Percentiles rank a stretch among this genome's conserved stretches.
phyloP scores from a whole-genome alignment of 35 echinoderm and acorn worm species.

The Ptychodera flava region DNA sequence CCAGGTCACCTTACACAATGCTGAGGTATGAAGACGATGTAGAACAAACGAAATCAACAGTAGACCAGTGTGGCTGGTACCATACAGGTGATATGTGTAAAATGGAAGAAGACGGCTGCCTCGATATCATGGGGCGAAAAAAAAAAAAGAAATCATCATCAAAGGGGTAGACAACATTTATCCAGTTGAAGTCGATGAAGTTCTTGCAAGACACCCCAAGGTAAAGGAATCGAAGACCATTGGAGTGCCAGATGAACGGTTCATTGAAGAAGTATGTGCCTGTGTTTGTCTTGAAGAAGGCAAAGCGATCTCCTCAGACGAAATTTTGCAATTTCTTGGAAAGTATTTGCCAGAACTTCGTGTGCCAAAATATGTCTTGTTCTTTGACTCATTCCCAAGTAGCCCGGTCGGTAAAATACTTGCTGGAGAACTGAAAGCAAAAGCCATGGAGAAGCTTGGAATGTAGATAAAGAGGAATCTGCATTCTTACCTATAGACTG shows the following conservation, averaged over 20 bases:
- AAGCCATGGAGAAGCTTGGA: no score
- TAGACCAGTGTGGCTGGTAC: not conserved
- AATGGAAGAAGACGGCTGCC: conserved; percentile 74
- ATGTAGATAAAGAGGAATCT: no score
- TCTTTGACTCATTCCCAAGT: conserved; percentile 42
- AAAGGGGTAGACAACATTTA: conserved; percentile 86
- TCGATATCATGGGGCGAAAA: conserved; percentile 65
- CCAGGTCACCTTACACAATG: not conserved
- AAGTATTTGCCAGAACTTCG: conserved; percentile 9
- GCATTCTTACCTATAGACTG: no score
- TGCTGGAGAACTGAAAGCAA: not conserved
- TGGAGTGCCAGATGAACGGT: conserved; percentile 64
- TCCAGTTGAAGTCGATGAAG: conserved; percentile 82
- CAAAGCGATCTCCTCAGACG: conserved; percentile 36
- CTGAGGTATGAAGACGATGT: not conserved
- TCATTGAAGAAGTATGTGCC: conserved; percentile 67
- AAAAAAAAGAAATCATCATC: conserved; percentile 86
- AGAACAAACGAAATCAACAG: not conserved
- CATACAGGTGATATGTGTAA: conserved; percentile 49
- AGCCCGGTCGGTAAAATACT: conserved; percentile 27
- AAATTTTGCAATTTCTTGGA: conserved; percentile 44
- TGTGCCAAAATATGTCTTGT: conserved; percentile 45
- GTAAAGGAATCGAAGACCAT: conserved; percentile 79
- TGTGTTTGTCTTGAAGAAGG: conserved; percentile 54
- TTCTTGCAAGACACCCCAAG: conserved; percentile 79